Evolutionary conservation across 2,888 invertebrate genomes (phyloP), one percentile per base, ranked within the genome.

Genomic region (Phasia obesa): DNA sequence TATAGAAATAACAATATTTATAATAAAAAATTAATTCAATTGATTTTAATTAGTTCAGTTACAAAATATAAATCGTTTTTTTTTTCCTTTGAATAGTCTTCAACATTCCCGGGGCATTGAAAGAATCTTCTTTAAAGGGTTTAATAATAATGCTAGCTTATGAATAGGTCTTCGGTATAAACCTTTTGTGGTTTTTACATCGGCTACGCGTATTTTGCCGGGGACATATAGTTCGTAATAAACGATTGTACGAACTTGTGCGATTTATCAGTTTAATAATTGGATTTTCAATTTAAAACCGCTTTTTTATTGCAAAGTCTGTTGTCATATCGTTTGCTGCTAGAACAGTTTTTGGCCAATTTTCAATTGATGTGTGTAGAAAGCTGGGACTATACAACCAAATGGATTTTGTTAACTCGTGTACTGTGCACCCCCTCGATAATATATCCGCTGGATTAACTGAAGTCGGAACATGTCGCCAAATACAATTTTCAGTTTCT

Each of bases 381-480:
- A 42, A 55, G 0, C 15, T 15, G 35, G 59, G 67, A 15, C 62
- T 60, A 11, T 25, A 21, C 11, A 70, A 65, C 77, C 70, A 76
- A 23, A 77, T 67, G 23, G 73, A 73, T 15, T 31, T 15, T 51
- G 42, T 13, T 42, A 84, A 44, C 11, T 84, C 73, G 9, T 38
- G 17, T 15, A 78, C 57, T n/a, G 60, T 51, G 42, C 78, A 57
- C 64, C 78, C 42, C 5, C 42, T 42, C 4, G 38, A 38, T 38
- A 42, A 4, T n/a, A 42, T 42, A 71, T 81, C 71, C 35, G 84
- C 74, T 13, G 84, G 77, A 23, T 81, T 84, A 25, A 38, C 42
- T 3, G n/a, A 55, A 31, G 75, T 79, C 17, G 70, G 76, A 7
- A 74, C 60, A 27, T 79, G 79, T 5, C 51, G 70, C 73, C 71